Evolutionary conservation across 1,140 invertebrate genomes (phyloP).

Genomic region (Lasaia peninsularis): DNA sequence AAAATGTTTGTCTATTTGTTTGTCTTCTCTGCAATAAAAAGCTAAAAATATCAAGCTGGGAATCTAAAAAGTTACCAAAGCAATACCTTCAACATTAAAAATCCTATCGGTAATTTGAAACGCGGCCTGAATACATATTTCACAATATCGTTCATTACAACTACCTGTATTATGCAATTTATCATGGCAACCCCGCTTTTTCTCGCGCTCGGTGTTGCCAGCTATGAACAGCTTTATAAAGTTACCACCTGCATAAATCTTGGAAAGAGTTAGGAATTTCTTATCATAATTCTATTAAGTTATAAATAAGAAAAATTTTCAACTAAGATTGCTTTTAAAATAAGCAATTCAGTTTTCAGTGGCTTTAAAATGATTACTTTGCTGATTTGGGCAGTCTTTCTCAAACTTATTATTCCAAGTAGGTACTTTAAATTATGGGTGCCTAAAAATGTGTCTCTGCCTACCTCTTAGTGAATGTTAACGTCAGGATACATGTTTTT

Average conservation of each 20-base stretch:
- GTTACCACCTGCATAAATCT: constrained; percentile 36
- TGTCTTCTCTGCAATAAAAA: too few relatives aligned
- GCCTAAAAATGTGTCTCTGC: too few relatives aligned
- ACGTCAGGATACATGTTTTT: too few relatives aligned
- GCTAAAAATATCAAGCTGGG: neutral
- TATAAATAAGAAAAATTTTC: neutral
- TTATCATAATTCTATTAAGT: constrained; percentile 13
- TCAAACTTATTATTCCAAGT: too few relatives aligned
- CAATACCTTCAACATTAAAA: neutral
- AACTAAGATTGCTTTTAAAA: neutral
- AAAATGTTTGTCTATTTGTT: too few relatives aligned
- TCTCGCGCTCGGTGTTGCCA: constrained; percentile 29
- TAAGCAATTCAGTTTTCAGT: neutral
- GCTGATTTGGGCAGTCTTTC: too few relatives aligned
- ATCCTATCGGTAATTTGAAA: neutral
- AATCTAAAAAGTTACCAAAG: neutral
- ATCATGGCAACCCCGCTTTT: constrained; percentile 35
- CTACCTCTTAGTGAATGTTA: too few relatives aligned
- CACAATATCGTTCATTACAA: constrained; percentile 26
- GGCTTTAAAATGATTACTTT: neutral
- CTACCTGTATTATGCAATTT: constrained; percentile 31
- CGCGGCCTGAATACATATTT: neutral
- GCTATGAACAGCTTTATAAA: constrained; percentile 33
- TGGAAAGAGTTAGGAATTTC: constrained; percentile 21
- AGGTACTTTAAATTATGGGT: too few relatives aligned